phyloP scores from a whole-genome alignment of 1,140 invertebrate genomes.

The Venturia canescens region DNA sequence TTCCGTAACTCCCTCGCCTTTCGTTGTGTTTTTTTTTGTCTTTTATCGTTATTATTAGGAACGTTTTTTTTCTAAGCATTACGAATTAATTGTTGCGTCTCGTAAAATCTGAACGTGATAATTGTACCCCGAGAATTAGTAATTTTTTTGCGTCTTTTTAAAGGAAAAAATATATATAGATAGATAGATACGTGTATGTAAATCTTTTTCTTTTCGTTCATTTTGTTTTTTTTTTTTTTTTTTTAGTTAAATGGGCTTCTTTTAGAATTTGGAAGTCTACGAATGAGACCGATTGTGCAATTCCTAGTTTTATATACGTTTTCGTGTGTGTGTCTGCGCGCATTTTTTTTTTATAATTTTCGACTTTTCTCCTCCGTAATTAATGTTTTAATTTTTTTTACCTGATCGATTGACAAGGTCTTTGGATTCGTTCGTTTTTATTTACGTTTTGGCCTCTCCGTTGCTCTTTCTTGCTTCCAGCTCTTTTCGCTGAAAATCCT shows the following conservation, averaged over 20 bases:
- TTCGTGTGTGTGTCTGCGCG: not conserved
- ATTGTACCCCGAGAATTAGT: slow-evolving; percentile 6
- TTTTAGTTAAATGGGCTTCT: slow-evolving; percentile 38
- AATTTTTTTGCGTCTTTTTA: slow-evolving; percentile 14
- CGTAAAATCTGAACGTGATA: too few species aligned
- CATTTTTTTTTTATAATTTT: too few species aligned
- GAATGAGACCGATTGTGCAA: slow-evolving; percentile 69
- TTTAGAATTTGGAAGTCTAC: slow-evolving; percentile 55
- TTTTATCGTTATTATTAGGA: too few species aligned
- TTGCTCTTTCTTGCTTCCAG: slow-evolving; percentile 23
- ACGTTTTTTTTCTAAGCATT: too few species aligned
- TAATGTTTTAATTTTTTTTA: not conserved
- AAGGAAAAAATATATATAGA: too few species aligned
- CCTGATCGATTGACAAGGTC: not conserved
- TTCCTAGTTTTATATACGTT: slow-evolving; percentile 48
- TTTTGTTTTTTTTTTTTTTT: not conserved
- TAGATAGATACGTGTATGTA: not conserved
- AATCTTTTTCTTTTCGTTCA: slow-evolving; percentile 14
- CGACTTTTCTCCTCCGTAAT: too few species aligned
- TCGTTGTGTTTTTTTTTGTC: too few species aligned
- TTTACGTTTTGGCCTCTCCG: not conserved
- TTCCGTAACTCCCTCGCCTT: too few species aligned
- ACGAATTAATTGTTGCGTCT: too few species aligned
- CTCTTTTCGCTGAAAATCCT: slow-evolving; percentile 9
- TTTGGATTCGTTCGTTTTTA: slow-evolving; percentile 9